Evolutionary conservation across 2,113 vertebrate genomes (phyloP), one percentile per base, ranked within the genome.

Genomic region (Eudyptes chrysolophus): DNA sequence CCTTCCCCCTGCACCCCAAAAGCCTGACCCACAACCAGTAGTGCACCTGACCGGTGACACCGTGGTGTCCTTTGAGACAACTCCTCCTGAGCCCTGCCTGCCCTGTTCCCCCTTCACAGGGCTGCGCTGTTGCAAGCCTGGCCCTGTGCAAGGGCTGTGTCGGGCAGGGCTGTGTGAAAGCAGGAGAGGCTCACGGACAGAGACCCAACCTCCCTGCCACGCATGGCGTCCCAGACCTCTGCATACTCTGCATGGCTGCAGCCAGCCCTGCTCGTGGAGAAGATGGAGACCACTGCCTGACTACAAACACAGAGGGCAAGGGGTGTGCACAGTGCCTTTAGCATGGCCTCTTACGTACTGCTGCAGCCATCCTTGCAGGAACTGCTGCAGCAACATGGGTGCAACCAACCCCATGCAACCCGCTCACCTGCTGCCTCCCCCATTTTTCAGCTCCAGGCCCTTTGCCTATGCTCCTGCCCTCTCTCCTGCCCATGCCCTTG

Each of bases 401-500:
- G 42, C 51, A 77, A 51, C 49, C 30, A 77, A 20, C 1, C 2
- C 61, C 42, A 57, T 6, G 9, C 48, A 64, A n/a, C 17, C 24
- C 4, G 1, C 22, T 78, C 13, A 12, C 57, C 49, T 22, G 44
- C 42, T 86, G 55, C 22, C 32, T 64, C n/a, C 55, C 51, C 16
- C 32, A 2, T 44, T 66, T 69, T 81, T 34, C 2, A 2, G 34
- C 3, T 1, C 13, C 44, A 40, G 38, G n/a, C 29, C 72, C 19
- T 86, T 69, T 57, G 65, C 40, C 38, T 0, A 0, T 0, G 0
- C 16, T 78, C 34, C n/a, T 92, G n/a, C n/a, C 65, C 54, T 82
- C 68, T 40, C 57, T 94, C 64, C 54, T 48, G 61, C 52, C 44
- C 27, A 3, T 97, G 96, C 32, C 97, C 96, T 97, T 98, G 97